Evolutionary conservation across 2,888 invertebrate species (phyloP).

Genomic region (Odiellus spinosus): DNA sequence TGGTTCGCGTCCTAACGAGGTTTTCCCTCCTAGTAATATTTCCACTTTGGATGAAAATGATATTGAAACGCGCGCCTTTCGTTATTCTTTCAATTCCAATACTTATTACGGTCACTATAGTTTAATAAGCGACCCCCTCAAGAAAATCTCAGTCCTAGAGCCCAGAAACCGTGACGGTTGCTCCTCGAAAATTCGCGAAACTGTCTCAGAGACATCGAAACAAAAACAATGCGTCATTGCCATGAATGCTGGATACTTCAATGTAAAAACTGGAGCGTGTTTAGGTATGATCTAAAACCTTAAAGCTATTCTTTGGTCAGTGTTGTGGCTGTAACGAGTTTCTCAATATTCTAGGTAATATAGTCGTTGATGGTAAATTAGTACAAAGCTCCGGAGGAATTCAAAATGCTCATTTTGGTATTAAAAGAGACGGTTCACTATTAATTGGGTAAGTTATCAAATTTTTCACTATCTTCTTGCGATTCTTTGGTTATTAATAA

Average conservation of each 20-base stretch:
- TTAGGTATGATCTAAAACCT: slow-evolving; percentile 27
- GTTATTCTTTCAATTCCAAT: not conserved
- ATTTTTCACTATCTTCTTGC: not conserved
- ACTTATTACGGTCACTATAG: slow-evolving; percentile 13
- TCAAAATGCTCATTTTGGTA: slow-evolving; percentile 32
- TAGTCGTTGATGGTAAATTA: slow-evolving; percentile 26
- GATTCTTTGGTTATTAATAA: not conserved
- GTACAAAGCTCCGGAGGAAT: slow-evolving; percentile 28
- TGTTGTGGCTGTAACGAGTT: too few relatives aligned
- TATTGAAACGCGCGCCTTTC: not conserved
- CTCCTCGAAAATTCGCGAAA: slow-evolving; percentile 19
- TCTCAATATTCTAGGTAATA: slow-evolving; percentile 27
- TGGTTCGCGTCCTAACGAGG: slow-evolving; percentile 24
- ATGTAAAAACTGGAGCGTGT: slow-evolving; percentile 26
- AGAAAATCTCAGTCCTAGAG: slow-evolving; percentile 28
- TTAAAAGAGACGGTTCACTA: slow-evolving; percentile 27
- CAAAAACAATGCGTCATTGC: slow-evolving; percentile 26
- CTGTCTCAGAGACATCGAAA: slow-evolving; percentile 23
- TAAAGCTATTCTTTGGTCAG: not conserved
- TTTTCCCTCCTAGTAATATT: slow-evolving; percentile 10
- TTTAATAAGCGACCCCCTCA: slow-evolving; percentile 24
- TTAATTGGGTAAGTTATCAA: slow-evolving; percentile 27
- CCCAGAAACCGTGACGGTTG: slow-evolving; percentile 26
- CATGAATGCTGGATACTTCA: slow-evolving; percentile 31
- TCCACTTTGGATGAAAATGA: slow-evolving; percentile 2